These are phyloP conservation scores for Galaxea fascicularis DNA, from an alignment of 92 coral and sea anemone genomes.

Conservation along the genomic window DNA sequence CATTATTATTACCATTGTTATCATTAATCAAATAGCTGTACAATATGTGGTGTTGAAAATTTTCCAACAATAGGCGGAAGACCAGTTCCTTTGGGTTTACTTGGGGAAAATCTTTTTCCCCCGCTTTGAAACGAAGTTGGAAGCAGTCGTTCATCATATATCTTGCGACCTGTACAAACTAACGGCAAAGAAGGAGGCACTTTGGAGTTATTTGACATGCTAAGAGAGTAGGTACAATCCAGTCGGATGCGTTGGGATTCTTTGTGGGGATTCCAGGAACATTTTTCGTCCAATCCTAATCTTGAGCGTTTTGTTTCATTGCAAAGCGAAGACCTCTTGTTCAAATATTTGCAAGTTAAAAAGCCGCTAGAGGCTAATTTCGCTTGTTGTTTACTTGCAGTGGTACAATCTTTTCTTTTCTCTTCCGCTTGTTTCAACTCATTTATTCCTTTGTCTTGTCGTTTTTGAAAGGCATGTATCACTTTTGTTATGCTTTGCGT, in stretches of 20 bases:
- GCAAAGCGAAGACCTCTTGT: not conserved
- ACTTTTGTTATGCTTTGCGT: constrained; percentile 58
- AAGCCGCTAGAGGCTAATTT: not conserved
- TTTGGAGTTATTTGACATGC: constrained; percentile 17
- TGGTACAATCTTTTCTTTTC: not conserved
- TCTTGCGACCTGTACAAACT: constrained; percentile 51
- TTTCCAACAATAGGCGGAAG: constrained; percentile 6
- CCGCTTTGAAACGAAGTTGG: constrained; percentile 27
- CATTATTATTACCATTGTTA: not conserved
- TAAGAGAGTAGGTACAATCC: not conserved
- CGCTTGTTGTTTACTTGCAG: constrained; percentile 7
- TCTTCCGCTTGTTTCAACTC: constrained; percentile 6
- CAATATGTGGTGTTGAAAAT: constrained; percentile 70
- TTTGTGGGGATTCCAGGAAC: not conserved
- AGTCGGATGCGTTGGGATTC: constrained; percentile 10
- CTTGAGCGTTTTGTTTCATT: not conserved
- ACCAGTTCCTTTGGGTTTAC: not conserved
- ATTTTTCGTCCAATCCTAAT: not conserved
- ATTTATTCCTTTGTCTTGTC: constrained; percentile 33
- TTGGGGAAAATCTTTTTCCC: not conserved
- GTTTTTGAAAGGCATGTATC: constrained; percentile 54
- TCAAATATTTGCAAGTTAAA: constrained; percentile 6
- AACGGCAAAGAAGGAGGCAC: constrained; percentile 39
- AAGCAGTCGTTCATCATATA: constrained; percentile 78
- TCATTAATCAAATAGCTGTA: constrained; percentile 76